Percentiles rank a stretch among this genome's conserved stretches.
Conservation (phyloP, 2,888 invertebrate genomes). For the Encarsia formosa region DNA sequence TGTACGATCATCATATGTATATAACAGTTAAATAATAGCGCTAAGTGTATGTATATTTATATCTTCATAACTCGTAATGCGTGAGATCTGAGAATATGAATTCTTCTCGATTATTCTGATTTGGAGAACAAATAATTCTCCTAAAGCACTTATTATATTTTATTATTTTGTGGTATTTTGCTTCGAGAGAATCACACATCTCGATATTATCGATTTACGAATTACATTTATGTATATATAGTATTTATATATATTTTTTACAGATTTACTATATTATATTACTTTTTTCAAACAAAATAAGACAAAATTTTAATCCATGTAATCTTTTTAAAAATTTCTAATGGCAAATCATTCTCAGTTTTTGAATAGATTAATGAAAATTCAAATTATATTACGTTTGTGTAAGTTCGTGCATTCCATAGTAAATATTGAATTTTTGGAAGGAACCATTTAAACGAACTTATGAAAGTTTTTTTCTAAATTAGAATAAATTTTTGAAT, state of each 20-base stretch:
- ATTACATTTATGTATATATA: not conserved
- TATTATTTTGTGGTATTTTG: constrained; percentile 12
- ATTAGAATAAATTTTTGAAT: too few relatives aligned
- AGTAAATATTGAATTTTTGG: too few relatives aligned
- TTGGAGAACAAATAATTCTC: constrained; percentile 34
- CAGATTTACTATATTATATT: not conserved
- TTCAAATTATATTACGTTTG: too few relatives aligned
- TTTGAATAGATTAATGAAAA: too few relatives aligned
- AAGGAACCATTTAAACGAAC: too few relatives aligned
- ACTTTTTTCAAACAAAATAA: constrained; percentile 2
- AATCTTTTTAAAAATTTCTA: too few relatives aligned
- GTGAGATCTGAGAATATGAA: constrained; percentile 48
- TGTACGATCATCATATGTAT: constrained; percentile 39
- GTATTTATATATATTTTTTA: not conserved
- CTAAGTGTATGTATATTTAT: constrained; percentile 32
- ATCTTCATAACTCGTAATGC: constrained; percentile 34
- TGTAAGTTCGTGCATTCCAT: too few relatives aligned
- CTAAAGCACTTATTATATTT: constrained; percentile 30
- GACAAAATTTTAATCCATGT: too few relatives aligned
- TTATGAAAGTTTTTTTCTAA: too few relatives aligned
- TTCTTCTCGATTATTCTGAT: constrained; percentile 40
- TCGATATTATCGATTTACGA: not conserved
- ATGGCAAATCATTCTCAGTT: too few relatives aligned
- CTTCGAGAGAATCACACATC: constrained; percentile 12
- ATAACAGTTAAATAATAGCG: constrained; percentile 35